phyloP scores from a whole-genome alignment of 2,888 invertebrate genomes.

The Microctonus brassicae region DNA sequence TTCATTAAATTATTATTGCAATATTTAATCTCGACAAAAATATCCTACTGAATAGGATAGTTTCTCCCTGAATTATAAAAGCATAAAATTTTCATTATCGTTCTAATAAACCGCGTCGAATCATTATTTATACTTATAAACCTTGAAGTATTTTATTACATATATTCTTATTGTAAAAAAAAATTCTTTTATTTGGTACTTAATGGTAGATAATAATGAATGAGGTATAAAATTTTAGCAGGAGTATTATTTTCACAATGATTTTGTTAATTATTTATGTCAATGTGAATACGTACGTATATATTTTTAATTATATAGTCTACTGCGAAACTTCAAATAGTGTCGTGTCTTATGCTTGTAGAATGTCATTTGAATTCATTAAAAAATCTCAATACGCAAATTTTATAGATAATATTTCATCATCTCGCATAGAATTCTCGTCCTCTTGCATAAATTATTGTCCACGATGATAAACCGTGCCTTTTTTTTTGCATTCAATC shows the following conservation, averaged over 20 bases:
- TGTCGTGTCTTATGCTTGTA: background rate
- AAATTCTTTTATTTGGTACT: background rate
- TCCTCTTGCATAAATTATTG: background rate
- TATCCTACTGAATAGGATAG: background rate
- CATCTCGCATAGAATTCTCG: background rate
- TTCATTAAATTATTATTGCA: background rate
- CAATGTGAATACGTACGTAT: background rate
- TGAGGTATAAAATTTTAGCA: background rate
- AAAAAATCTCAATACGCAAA: background rate
- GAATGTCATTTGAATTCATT: background rate
- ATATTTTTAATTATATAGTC: background rate
- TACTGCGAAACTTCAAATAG: background rate
- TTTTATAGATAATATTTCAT: background rate
- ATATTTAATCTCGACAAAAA: background rate
- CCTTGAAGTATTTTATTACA: background rate
- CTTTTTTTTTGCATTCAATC: slow-evolving; percentile 24
- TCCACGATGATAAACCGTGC: background rate
- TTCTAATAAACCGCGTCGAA: too few species aligned
- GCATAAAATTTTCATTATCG: background rate
- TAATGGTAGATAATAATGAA: background rate
- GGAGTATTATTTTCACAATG: background rate
- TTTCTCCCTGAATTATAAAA: background rate
- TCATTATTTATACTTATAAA: background rate
- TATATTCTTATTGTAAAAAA: background rate
- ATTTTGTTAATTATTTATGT: background rate